Evolutionary conservation across 2,888 invertebrate genomes (phyloP).

Genomic region (Diplolepis rosae): DNA sequence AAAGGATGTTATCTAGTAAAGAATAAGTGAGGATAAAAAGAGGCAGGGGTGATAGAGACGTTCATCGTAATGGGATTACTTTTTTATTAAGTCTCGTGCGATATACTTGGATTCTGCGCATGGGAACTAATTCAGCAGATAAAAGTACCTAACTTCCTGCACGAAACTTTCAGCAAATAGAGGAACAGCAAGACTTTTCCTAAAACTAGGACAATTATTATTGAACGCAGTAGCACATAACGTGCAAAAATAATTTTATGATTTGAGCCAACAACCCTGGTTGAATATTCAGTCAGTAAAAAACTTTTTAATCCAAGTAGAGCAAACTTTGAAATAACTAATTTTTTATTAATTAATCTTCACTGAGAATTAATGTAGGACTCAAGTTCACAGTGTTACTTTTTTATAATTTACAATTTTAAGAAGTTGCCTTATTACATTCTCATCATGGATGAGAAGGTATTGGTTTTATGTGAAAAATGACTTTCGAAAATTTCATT

Average conservation of each 20-base stretch:
- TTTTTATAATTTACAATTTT: too few species aligned
- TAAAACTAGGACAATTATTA: conserved; percentile 24
- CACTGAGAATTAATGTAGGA: neutral
- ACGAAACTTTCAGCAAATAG: conserved; percentile 21
- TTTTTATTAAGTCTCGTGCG: conserved; percentile 47
- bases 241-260: neutral
- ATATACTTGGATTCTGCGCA: conserved; percentile 27
- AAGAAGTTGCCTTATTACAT: too few species aligned
- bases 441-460: too few species aligned
- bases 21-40: conserved; percentile 21
- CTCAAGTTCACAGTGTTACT: too few species aligned
- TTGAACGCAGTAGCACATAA: neutral
- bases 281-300: neutral
- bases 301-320: neutral
- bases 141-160: conserved; percentile 23
- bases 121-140: conserved; percentile 13
- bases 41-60: conserved; percentile 33
- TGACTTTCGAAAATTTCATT: too few species aligned
- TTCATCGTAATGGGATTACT: conserved; percentile 56
- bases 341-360: neutral
- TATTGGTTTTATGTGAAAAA: too few species aligned
- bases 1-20: conserved; percentile 41
- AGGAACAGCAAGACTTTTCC: neutral
- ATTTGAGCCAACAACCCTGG: neutral
- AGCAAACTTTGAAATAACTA: neutral